Base-by-base conservation (phyloP, 2,797 vertebrate species). In the Etheostoma perlongum region DNA sequence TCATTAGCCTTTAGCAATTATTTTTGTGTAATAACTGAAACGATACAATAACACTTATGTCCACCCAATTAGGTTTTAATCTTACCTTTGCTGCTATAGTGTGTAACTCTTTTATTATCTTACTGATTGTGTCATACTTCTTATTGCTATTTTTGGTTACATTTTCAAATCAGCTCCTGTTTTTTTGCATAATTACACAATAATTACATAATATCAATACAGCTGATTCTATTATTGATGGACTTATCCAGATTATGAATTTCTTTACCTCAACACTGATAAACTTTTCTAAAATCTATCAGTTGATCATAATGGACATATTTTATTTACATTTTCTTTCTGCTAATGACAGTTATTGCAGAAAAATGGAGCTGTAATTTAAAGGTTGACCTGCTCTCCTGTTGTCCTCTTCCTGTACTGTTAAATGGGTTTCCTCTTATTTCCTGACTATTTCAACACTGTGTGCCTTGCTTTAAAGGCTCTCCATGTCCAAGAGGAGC, bases 391-490 rank as follows among this genome's bases (percentile, higher is more conserved):
- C 58, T 85, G 54, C 75, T 85, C 76, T 76, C 44, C 67, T 84
- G 64, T 52, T 87, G 36, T 81, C 30, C 5, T 30, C 30, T 30
- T 30, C 30, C 30, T 30, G 30, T 30, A 5, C 30, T 30, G 14
- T 62, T 63, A 14, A 75, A 59, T 62, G 63, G 60, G 62, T 85
- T 79, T 91, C 76, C 76, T 88, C 64, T 74, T 61, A 77, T 86
- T 72, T 78, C 69, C 73, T 92, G 79, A 85, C 82, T 84, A 60
- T 90, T 91, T 86, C 90, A 84, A 88, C 69, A 89, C 85, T 91
- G 85, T 95, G 88, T 94, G 91, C 91, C 91, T 95, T 93, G 83
- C 91, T 94, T 94, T 94, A 82, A 96, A 96, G 96, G 95, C 95
- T 83, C 93, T 92, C 92, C 95, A 91, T 92, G 91, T 95, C 87